A percentile compares a stretch with the other conserved stretches of the same genome.
Conservation (phyloP, 1,140 invertebrate genomes). For the Drosophila auraria region DNA sequence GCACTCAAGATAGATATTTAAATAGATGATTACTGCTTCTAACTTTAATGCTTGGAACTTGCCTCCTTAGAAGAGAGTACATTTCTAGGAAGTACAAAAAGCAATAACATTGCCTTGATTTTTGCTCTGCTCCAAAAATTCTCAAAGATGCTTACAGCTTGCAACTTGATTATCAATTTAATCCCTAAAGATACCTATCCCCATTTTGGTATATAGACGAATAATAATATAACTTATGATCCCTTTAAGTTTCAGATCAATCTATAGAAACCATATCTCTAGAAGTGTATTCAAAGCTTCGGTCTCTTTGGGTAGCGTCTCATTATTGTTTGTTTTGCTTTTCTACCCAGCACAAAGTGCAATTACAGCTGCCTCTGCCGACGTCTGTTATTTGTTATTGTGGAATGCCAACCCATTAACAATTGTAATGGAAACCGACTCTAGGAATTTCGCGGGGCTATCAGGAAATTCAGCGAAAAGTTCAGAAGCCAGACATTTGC, state of each 20-base stretch:
- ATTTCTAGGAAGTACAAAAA: neutral
- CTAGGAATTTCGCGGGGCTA: conserved; percentile 48
- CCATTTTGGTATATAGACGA: neutral
- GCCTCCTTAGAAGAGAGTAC: neutral
- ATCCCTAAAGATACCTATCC: neutral
- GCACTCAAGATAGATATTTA: conserved; percentile 1
- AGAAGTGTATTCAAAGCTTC: neutral
- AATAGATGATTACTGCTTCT: neutral
- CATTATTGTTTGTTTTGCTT: conserved; percentile 50
- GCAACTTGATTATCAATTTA: neutral
- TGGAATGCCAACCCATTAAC: conserved; percentile 72
- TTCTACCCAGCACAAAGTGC: conserved; percentile 62
- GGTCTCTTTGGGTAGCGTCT: neutral
- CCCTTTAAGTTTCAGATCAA: conserved; percentile 1
- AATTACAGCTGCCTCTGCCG: conserved; percentile 32
- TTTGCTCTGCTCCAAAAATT: neutral
- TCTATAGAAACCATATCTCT: neutral
- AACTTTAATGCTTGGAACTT: neutral
- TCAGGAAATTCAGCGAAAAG: conserved; percentile 61
- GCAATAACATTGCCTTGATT: neutral
- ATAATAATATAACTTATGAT: neutral
- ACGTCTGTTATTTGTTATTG: conserved; percentile 36
- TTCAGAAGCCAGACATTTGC: conserved; percentile 52
- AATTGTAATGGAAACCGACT: conserved; percentile 67
- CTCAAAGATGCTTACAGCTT: neutral